These are phyloP conservation scores for Hystrix cristata DNA, from an alignment of 2,113 vertebrate genomes.

Conservation along the genomic window DNA sequence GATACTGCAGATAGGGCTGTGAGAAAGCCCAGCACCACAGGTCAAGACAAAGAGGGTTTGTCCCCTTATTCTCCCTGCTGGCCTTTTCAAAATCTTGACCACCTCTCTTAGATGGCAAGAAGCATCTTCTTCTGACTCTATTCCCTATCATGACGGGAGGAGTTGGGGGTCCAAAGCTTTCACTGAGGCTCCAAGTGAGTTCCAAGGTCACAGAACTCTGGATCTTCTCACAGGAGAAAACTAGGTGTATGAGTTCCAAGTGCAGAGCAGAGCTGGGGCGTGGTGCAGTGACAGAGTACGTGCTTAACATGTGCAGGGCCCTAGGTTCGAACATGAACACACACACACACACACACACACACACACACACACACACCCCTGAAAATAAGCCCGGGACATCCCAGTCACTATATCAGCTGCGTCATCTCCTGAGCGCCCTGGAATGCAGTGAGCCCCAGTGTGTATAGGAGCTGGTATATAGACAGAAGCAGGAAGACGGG, in stretches of 20 bases:
- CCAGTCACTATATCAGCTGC: neutral
- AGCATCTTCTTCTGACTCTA: neutral
- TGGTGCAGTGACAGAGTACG: neutral
- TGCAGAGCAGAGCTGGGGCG: no score
- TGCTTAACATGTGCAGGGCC: neutral
- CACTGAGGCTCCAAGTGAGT: no score
- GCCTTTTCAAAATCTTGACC: neutral
- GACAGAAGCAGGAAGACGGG: neutral
- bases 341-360: no score
- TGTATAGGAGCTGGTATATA: neutral
- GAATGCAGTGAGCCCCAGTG: neutral
- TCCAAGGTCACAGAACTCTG: neutral
- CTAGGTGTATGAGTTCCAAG: neutral
- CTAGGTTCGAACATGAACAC: neutral
- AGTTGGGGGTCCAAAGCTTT: neutral
- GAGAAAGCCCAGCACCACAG: neutral
- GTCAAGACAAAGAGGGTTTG: fast-evolving
- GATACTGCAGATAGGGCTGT: neutral
- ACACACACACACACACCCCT: no score
- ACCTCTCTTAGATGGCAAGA: neutral
- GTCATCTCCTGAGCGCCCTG: neutral
- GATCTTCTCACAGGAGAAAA: neutral
- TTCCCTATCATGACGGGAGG: neutral
- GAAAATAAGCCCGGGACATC: no score
- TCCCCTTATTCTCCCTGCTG: neutral